Conservation (phyloP, 2,113 vertebrate genomes). For the Nothobranchius furzeri region DNA sequence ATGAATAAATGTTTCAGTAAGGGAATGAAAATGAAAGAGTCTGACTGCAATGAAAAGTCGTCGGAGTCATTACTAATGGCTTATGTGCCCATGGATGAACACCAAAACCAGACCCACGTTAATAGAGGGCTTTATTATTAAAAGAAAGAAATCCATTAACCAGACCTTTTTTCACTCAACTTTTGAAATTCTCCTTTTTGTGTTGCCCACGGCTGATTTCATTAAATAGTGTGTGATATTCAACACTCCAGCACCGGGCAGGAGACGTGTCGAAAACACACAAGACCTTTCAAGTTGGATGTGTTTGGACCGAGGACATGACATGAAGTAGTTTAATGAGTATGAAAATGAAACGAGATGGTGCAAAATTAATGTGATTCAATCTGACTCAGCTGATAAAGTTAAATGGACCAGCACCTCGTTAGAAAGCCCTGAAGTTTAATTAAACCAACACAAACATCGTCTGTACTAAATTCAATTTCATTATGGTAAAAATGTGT, state of each 20-base stretch:
- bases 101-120: constrained; percentile 59
- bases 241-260: constrained; percentile 21
- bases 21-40: not conserved
- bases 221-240: constrained; percentile 63
- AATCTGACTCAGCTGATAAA: constrained; percentile 1
- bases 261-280: constrained; percentile 25
- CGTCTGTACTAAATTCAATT: not conserved
- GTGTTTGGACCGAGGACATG: constrained; percentile 7
- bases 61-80: constrained; percentile 39
- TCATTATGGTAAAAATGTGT: too few species aligned
- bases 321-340: constrained; percentile 18
- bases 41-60: constrained; percentile 13
- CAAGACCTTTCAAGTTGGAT: constrained; percentile 10
- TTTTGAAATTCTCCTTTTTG: constrained; percentile 55
- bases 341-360: constrained; percentile 25
- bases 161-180: constrained; percentile 29
- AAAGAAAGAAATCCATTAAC: constrained; percentile 51
- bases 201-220: constrained; percentile 55
- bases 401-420: not conserved
- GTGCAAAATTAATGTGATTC: constrained; percentile 9
- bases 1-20: constrained; percentile 23
- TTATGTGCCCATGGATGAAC: constrained; percentile 35
- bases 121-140: constrained; percentile 60
- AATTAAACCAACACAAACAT: constrained; percentile 5
- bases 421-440: constrained; percentile 15